Conservation (phyloP, 2,888 invertebrate genomes). For the Ferdinandea cuprea region DNA sequence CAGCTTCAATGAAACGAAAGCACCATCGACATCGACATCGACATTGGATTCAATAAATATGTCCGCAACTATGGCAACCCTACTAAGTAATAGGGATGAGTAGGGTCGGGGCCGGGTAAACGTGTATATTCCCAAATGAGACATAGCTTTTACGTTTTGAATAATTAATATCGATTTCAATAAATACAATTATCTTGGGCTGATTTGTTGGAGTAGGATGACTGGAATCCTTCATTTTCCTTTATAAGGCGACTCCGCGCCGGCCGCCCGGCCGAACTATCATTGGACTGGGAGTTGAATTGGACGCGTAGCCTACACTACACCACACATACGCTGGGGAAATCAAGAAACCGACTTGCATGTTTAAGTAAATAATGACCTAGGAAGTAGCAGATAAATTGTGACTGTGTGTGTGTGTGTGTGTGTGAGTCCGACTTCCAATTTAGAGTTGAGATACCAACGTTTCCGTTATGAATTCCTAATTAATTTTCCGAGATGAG, state of each 20-base stretch:
- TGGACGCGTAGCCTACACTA: neutral
- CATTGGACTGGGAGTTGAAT: slow-evolving; percentile 14
- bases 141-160: slow-evolving; percentile 52
- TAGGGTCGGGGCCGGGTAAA: neutral
- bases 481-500: slow-evolving; percentile 57
- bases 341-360: slow-evolving; percentile 48
- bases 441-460: slow-evolving; percentile 27
- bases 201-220: slow-evolving; percentile 24
- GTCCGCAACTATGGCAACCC: slow-evolving; percentile 13
- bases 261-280: slow-evolving; percentile 13
- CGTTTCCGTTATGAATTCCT: slow-evolving; percentile 67
- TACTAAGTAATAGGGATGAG: neutral
- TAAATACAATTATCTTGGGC: slow-evolving; percentile 65
- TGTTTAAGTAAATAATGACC: slow-evolving; percentile 61
- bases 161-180: slow-evolving; percentile 74
- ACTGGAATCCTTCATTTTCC: slow-evolving; percentile 19
- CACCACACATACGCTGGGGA: slow-evolving; percentile 43
- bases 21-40: neutral
- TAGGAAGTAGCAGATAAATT: slow-evolving; percentile 62
- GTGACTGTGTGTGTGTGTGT: too few species aligned
- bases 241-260: neutral
- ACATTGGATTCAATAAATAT: slow-evolving; percentile 19
- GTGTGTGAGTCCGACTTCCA: slow-evolving; percentile 14
- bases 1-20: slow-evolving; percentile 25
- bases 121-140: slow-evolving; percentile 42